Conservation (phyloP, 2,113 vertebrate species). For the Proteles cristata region DNA sequence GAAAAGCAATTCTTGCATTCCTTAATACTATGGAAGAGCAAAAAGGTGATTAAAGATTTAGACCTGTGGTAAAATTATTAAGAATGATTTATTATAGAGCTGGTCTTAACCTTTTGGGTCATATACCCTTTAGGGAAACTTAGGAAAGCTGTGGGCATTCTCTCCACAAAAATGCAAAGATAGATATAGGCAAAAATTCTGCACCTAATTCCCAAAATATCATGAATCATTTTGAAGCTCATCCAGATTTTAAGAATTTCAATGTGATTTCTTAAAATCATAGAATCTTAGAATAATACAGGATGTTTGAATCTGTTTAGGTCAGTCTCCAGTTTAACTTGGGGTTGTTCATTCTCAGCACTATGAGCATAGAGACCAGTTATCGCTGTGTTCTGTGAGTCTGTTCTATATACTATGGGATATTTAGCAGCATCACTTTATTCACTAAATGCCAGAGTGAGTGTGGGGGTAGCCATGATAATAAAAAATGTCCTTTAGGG, state of each 20-base stretch:
- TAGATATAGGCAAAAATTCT: background rate
- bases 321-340: background rate
- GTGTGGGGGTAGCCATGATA: background rate
- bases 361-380: background rate
- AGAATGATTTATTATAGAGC: conserved; percentile 45
- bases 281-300: background rate
- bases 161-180: background rate
- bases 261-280: conserved; percentile 27
- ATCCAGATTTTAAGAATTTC: background rate
- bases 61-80: conserved; percentile 40
- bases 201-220: background rate
- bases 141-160: background rate
- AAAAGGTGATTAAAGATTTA: conserved; percentile 55
- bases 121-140: conserved; percentile 6
- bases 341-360: background rate
- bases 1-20: conserved; percentile 16
- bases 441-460: background rate
- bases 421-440: background rate
- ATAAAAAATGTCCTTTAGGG: background rate
- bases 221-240: background rate
- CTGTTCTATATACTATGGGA: background rate
- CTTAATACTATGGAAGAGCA: conserved; percentile 4
- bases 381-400: background rate
- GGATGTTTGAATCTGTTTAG: background rate
- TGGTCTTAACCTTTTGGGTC: conserved; percentile 5